phyloP scores from a whole-genome alignment of 2,888 invertebrate genomes.

The Dicyrtoma fusca region DNA sequence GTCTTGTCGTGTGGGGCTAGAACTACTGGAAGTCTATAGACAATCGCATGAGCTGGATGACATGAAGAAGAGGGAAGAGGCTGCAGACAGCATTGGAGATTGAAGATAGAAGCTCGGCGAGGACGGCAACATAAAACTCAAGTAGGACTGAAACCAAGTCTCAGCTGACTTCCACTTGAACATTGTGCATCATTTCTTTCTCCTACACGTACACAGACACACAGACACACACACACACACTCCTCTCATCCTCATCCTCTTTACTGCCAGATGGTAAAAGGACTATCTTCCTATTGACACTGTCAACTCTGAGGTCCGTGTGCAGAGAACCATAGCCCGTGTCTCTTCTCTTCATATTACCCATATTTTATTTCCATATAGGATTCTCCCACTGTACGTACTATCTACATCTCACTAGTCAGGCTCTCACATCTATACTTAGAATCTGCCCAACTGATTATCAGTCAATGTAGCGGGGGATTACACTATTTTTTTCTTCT shows the following conservation, averaged over 20 bases:
- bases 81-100: not conserved
- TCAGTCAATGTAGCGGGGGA: no score
- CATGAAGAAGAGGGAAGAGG: not conserved
- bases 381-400: no score
- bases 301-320: no score
- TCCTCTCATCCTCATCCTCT: not conserved
- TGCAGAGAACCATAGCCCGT: no score
- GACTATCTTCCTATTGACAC: no score
- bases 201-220: not conserved
- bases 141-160: not conserved
- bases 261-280: not conserved
- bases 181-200: not conserved
- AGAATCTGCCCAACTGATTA: no score
- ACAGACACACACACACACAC: not conserved
- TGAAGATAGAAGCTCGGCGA: not conserved
- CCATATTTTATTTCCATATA: no score
- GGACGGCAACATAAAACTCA: not conserved
- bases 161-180: conserved; percentile 2
- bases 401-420: no score
- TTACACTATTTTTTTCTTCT: no score
- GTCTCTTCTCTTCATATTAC: no score
- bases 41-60: not conserved
- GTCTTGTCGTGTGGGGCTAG: no score
- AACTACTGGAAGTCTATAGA: not conserved
- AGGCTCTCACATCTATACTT: no score